Percentiles rank a stretch among this genome's conserved stretches.
phyloP scores from a whole-genome alignment of 92 coral and sea anemone species.

The Epizoanthus ramosus region DNA sequence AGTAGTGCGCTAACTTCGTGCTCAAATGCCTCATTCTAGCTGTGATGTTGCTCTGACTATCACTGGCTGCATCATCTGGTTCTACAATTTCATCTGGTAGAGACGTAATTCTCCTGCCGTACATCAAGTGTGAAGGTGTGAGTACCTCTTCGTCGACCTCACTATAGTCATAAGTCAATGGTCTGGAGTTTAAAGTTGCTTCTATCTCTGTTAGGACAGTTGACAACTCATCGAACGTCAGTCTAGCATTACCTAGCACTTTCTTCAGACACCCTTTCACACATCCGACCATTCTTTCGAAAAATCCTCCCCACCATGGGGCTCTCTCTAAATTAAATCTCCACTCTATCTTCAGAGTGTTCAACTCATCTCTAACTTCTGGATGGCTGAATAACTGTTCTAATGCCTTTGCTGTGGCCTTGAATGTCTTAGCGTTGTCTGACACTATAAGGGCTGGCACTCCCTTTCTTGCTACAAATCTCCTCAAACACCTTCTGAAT shows the following conservation, averaged over 20 bases:
- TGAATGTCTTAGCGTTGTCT: slow-evolving; percentile 25
- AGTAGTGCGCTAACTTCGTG: slow-evolving; percentile 8
- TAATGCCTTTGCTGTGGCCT: neutral
- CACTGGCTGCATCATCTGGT: neutral
- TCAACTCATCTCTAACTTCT: slow-evolving; percentile 3
- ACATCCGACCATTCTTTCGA: too few relatives aligned
- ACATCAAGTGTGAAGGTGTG: too few relatives aligned
- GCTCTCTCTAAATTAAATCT: neutral
- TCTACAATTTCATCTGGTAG: too few relatives aligned
- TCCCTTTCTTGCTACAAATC: slow-evolving; percentile 19
- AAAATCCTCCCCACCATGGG: too few relatives aligned
- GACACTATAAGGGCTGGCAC: slow-evolving; percentile 26
- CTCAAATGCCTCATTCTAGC: slow-evolving; percentile 26
- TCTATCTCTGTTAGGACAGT: slow-evolving; percentile 9
- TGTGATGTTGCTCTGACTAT: slow-evolving; percentile 1
- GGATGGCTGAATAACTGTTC: slow-evolving; percentile 13
- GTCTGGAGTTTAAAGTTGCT: slow-evolving; percentile 1
- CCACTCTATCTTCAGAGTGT: slow-evolving; percentile 16
- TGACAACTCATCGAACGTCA: slow-evolving; percentile 14
- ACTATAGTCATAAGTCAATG: too few relatives aligned
- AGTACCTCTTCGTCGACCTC: too few relatives aligned
- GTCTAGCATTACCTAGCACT: slow-evolving; percentile 5
- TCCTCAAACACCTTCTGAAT: slow-evolving; percentile 7
- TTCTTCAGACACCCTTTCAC: slow-evolving; percentile 7
- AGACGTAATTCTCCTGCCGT: too few relatives aligned